Evolutionary conservation across 2,797 vertebrate species (phyloP), one percentile per base, ranked within the genome.

Genomic region (Sciurus carolinensis): DNA sequence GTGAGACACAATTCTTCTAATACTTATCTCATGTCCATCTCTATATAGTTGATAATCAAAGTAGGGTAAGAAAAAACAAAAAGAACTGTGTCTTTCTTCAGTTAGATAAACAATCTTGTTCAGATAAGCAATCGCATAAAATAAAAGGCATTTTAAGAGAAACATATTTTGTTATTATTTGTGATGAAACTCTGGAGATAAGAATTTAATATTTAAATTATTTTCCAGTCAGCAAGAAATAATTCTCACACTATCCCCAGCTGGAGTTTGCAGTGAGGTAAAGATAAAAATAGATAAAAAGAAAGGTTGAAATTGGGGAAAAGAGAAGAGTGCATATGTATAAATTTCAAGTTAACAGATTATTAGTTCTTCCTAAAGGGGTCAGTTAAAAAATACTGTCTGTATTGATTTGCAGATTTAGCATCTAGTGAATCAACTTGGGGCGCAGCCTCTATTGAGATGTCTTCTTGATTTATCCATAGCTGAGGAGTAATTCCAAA

Each of bases 21-120:
- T 73, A 87, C 85, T 71, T 88, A 88, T 12, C 57, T 83, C 59
- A 33, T 62, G 5, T 73, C 71, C 93, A 91, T 73, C 52, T 95
- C 59, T 81, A 24, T 14, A 83, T 22, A n/a, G 33, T 33, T 77
- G 44, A 72, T 39, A 89, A 77, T 59, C 36, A 57, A 80, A 93
- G 44, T 66, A 64, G 18, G 62, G 1, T 59, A 64, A 80, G 64
- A 80, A 47, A 75, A 87, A 28, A 82, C 64, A 62, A 80, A 85
- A 88, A 88, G 59, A 94, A 91, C 4, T 69, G 26, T 73, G 28
- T 50, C n/a, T 71, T 33, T 77, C 22, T 93, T 87, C 3, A 85
- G 28, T 52, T 52, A 52, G 50, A 85, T 12, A 87, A 87, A 95
- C 66, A 15, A 67, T 83, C 28, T 73, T 81, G 33, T 64, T 73